Evolutionary conservation across 2,113 vertebrate species (phyloP), one percentile per base, ranked within the genome.

Genomic region (Stigmatopora argus): DNA sequence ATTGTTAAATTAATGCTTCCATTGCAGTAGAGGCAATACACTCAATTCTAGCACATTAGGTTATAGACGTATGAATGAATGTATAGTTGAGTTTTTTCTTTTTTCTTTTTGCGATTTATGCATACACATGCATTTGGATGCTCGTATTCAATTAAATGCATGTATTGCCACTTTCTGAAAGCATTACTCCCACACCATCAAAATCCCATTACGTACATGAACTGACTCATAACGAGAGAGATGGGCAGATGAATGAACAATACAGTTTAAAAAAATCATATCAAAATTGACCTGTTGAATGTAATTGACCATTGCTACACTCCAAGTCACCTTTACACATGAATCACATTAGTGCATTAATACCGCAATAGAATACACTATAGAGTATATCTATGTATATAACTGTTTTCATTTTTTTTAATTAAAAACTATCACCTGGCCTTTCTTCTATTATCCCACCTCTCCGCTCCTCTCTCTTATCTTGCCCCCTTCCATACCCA

Each of bases 401-500:
- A 19, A 21, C 18, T 21, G 18, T 6, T 57, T n/a, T 45, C 2
- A 51, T 62, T 52, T 71, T 79, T 70, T 70, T 45, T 47, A 34
- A 60, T 64, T 15, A 72, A 68, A 63, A 65, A 75, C 60, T 62
- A 65, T 83, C 68, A 72, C 62, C 14, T 58, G 61, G 62, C 72
- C 15, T 73, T 52, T 70, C 44, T 67, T 49, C 64, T 41, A 15
- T 71, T 65, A 65, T 67, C 31, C 59, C 53, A 60, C 52, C 11
- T 51, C 55, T 41, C 49, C 10, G 26, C 57, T 52, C 61, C 38
- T 19, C 35, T 41, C 34, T 48, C 55, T 31, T 31, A 63, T 65
- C 62, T 65, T 70, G 53, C 73, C 90, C 80, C 89, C 17, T 90
- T 89, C 89, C 90, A 90, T 89, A 66, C 67, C 23, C 94, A 99